Percentiles rank a stretch among this genome's conserved stretches.
phyloP scores from a whole-genome alignment of 2,797 vertebrate genomes.

The Xenopus petersii region DNA sequence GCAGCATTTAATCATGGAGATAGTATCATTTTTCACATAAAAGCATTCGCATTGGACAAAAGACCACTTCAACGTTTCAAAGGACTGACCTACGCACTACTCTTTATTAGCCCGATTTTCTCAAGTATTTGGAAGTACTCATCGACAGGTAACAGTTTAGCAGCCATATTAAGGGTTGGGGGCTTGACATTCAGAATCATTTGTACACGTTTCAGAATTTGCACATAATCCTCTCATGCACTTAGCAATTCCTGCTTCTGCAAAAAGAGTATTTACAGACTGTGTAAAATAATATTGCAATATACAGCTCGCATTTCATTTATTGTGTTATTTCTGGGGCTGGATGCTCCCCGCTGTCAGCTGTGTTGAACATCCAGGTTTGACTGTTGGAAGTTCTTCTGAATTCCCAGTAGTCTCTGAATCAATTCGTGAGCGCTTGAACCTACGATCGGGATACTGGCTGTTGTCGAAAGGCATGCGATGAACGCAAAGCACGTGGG shows the following conservation, averaged over 20 bases:
- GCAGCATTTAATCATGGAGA: constrained; percentile 72
- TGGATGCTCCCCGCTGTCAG: constrained; percentile 57
- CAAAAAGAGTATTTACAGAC: constrained; percentile 29
- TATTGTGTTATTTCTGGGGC: constrained; percentile 60
- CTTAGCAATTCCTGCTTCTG: constrained; percentile 47
- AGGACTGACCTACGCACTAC: constrained; percentile 55
- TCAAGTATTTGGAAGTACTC: constrained; percentile 65
- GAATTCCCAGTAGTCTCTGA: constrained; percentile 64
- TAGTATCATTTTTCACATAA: constrained; percentile 79
- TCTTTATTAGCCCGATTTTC: constrained; percentile 59
- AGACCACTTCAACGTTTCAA: constrained; percentile 71
- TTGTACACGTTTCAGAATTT: constrained; percentile 55
- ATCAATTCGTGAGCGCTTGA: constrained; percentile 84
- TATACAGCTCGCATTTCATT: constrained; percentile 20
- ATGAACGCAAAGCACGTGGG: constrained; percentile 89
- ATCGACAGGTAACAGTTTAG: constrained; percentile 74
- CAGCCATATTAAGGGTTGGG: constrained; percentile 69
- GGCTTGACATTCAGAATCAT: constrained; percentile 53
- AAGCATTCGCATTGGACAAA: constrained; percentile 76
- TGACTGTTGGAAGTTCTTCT: constrained; percentile 65
- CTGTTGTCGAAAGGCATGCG: constrained; percentile 97
- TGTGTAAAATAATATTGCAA: constrained; percentile 52
- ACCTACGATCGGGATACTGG: constrained; percentile 88
- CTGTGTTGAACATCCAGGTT: constrained; percentile 56
- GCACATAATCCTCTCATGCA: constrained; percentile 36